Percentiles rank a stretch among this genome's conserved stretches.
Conservation (phyloP, 2,113 vertebrate species). For the Holacanthus passer region DNA sequence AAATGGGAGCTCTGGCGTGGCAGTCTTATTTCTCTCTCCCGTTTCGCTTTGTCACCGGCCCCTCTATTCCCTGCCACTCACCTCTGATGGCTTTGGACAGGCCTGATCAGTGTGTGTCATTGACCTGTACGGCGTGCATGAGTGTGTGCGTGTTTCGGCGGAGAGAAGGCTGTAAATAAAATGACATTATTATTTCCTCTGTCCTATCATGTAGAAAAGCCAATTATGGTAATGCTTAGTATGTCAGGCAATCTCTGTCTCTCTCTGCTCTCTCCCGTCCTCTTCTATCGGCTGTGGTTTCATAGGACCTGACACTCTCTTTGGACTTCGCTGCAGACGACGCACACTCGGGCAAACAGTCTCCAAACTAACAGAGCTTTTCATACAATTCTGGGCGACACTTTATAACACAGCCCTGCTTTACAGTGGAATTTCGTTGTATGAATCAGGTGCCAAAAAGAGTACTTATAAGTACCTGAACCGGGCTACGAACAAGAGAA, state of each 20-base stretch:
- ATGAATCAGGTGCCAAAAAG: background rate
- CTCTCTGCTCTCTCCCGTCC: conserved; percentile 62
- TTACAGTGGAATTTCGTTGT: background rate
- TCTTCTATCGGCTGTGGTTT: conserved; percentile 74
- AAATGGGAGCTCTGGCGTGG: conserved; percentile 92
- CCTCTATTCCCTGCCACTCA: conserved; percentile 99
- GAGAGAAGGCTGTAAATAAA: conserved; percentile 98
- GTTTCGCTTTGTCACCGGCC: conserved; percentile 99
- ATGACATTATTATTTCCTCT: conserved; percentile 99
- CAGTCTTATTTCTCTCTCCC: conserved; percentile 99
- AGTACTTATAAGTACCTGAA: background rate
- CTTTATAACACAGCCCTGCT: background rate
- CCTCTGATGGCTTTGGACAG: conserved; percentile 99
- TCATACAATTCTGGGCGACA: background rate
- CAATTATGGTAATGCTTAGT: conserved; percentile 99
- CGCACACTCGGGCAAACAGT: conserved; percentile 21
- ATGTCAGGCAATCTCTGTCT: conserved; percentile 93
- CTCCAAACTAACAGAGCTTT: conserved; percentile 2
- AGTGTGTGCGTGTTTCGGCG: conserved; percentile 95
- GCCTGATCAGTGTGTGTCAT: conserved; percentile 99
- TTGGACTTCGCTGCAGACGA: conserved; percentile 50
- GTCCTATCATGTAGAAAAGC: conserved; percentile 99
- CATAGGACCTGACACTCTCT: conserved; percentile 69
- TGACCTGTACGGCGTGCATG: conserved; percentile 94
- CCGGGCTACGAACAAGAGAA: background rate